Evolutionary conservation across 92 coral and sea anemone species (phyloP), one percentile per base, ranked within the genome.

Genomic region (Zoanthus sociatus): DNA sequence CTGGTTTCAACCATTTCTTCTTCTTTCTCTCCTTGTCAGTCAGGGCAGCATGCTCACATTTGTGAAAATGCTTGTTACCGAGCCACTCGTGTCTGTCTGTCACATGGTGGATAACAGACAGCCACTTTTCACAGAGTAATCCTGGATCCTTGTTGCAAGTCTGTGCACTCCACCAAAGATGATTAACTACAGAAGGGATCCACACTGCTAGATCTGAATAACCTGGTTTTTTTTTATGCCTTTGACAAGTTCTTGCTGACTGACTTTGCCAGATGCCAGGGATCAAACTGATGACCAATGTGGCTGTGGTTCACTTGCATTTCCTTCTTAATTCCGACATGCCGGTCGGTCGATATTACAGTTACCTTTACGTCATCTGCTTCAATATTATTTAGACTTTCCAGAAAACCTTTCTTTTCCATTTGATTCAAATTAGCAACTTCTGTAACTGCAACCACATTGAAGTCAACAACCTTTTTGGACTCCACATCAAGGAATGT

Each of bases 1-100:
- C 86, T 64, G 87, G 7, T 18, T 44, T 66, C 6, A 89, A 44
- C 92, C 92, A 77, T 60, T 61, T 79, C 61, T 77, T 83, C 48
- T 51, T 44, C 63, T 21, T 33, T 55, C 67, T 45, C 10, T 64
- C n/a, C 18, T 44, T 67, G 9, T 76, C 90, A 5, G 54, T 9
- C 6, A 44, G 21, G 7, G 7, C 9, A 10, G 7, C 13, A 20
- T 90, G 92, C 50, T 55, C 70, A 21, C 93, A 86, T 1, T 46
- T 53, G 7, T 77, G 47, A 48, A 71, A 90, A 20, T 17, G 56
- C 84, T 16, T 73, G 78, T 73, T 73, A 4, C 78, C 78, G 4
- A 58, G 78, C 78, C 78, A 73, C 7, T 12, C 21, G 10, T 73
- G 78, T 14, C 78, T 42, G 78, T 73, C 18, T 13, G 78, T 73